phyloP scores from a whole-genome alignment of 2,888 invertebrate species.

The Cheilosia soror region DNA sequence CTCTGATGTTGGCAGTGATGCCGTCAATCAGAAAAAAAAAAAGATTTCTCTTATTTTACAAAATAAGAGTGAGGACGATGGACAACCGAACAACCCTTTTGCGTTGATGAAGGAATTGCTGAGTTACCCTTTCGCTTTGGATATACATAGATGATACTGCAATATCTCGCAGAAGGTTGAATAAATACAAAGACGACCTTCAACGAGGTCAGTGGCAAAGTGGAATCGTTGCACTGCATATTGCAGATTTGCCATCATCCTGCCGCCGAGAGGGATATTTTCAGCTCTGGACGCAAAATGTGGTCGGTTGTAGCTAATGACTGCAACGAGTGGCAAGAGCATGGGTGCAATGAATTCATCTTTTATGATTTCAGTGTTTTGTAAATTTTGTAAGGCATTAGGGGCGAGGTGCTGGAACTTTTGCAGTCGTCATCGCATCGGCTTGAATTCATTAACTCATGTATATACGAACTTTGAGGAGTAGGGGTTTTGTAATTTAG shows the following conservation, averaged over 20 bases:
- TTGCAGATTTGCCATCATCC: constrained; percentile 26
- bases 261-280: neutral
- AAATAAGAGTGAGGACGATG: constrained; percentile 17
- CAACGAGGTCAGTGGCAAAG: constrained; percentile 73
- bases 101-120: constrained; percentile 44
- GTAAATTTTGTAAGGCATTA: constrained; percentile 54
- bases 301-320: constrained; percentile 49
- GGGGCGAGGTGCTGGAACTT: constrained; percentile 39
- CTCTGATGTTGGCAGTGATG: constrained; percentile 40
- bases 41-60: neutral
- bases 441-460: constrained; percentile 50
- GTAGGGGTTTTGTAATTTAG: constrained; percentile 43
- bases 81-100: constrained; percentile 45
- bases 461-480: neutral
- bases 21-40: constrained; percentile 40
- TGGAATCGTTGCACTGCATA: constrained; percentile 59
- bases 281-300: constrained; percentile 40
- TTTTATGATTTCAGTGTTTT: constrained; percentile 45
- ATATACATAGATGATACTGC: constrained; percentile 27
- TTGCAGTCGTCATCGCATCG: constrained; percentile 6
- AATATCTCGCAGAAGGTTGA: constrained; percentile 65
- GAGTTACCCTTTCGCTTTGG: constrained; percentile 25
- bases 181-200: constrained; percentile 73
- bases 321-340: constrained; percentile 32
- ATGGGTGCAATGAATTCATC: constrained; percentile 65